Evolutionary conservation across 2,888 invertebrate species (phyloP).

Genomic region (Coelopa pilipes): DNA sequence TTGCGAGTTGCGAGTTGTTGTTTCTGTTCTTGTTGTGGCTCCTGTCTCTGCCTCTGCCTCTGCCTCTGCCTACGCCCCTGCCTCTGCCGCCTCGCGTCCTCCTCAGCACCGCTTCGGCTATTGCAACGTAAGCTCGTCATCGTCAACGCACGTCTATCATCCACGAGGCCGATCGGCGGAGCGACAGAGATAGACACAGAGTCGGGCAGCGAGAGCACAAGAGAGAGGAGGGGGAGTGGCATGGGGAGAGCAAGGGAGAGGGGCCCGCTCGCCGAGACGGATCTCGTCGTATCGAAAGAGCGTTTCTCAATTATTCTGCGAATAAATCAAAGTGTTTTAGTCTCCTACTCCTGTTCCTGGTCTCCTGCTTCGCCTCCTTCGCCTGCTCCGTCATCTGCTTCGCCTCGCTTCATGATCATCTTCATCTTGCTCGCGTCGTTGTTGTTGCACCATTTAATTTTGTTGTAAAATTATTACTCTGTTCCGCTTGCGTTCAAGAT

Average conservation of each 20-base stretch:
- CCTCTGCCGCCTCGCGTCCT: too few species aligned
- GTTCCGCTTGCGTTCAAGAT: slow-evolving; percentile 45
- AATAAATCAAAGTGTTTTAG: slow-evolving; percentile 45
- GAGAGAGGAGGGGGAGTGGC: too few species aligned
- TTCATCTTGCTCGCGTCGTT: slow-evolving; percentile 1
- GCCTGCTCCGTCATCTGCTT: background rate
- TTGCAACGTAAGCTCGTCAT: slow-evolving; percentile 8
- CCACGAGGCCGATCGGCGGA: background rate
- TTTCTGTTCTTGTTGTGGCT: too few species aligned
- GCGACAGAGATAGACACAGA: too few species aligned
- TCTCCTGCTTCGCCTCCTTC: background rate
- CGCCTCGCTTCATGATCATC: background rate
- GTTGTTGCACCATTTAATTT: slow-evolving; percentile 1
- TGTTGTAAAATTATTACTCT: slow-evolving; percentile 32
- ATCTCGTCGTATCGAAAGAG: slow-evolving; percentile 32
- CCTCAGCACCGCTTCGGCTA: too few species aligned
- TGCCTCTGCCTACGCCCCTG: too few species aligned
- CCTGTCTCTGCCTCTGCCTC: too few species aligned
- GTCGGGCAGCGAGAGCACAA: too few species aligned
- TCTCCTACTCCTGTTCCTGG: slow-evolving; percentile 12
- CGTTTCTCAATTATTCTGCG: slow-evolving; percentile 45
- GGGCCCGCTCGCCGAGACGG: too few species aligned
- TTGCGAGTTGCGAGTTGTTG: background rate
- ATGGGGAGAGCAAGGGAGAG: background rate
- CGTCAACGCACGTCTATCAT: slow-evolving; percentile 31